A percentile compares a stretch with the other conserved stretches of the same genome.
Conservation (phyloP, 2,113 vertebrate genomes). For the Oryctolagus cuniculus region DNA sequence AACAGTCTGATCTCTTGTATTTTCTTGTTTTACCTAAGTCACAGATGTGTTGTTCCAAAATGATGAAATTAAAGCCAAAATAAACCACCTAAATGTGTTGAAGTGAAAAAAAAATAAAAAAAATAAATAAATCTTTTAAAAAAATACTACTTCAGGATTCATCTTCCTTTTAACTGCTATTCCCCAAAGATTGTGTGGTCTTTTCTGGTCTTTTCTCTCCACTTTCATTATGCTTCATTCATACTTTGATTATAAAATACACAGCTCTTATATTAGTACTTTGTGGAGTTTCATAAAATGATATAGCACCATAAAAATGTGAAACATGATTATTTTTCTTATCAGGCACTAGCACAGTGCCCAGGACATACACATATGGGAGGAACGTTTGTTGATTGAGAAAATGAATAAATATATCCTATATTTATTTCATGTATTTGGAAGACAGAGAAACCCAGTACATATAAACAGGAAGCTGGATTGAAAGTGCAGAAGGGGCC, state of each 20-base stretch:
- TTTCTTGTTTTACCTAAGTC: slow-evolving; percentile 47
- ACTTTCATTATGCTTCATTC: not conserved
- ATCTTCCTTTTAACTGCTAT: not conserved
- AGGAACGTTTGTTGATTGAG: too few species aligned
- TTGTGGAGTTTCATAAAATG: too few species aligned
- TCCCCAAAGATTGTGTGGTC: not conserved
- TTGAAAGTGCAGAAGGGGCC: too few species aligned
- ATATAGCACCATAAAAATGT: not conserved
- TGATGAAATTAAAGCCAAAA: slow-evolving; percentile 53
- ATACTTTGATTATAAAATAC: not conserved
- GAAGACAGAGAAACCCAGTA: too few species aligned
- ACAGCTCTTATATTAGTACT: not conserved
- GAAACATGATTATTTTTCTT: not conserved
- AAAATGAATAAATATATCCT: too few species aligned
- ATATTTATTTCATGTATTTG: too few species aligned
- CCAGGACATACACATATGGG: not conserved
- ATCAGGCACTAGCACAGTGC: not conserved
- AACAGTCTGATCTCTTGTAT: slow-evolving; percentile 40
- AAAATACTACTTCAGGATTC: not conserved
- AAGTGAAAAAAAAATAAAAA: too few species aligned
- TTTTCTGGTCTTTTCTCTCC: not conserved
- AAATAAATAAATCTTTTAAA: too few species aligned
- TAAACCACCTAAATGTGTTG: slow-evolving; percentile 45
- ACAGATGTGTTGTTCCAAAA: slow-evolving; percentile 47
- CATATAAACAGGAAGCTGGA: too few species aligned